Evolutionary conservation across 2,113 vertebrate genomes (phyloP), one percentile per base, ranked within the genome.

Genomic region (Turdus rufiventris): DNA sequence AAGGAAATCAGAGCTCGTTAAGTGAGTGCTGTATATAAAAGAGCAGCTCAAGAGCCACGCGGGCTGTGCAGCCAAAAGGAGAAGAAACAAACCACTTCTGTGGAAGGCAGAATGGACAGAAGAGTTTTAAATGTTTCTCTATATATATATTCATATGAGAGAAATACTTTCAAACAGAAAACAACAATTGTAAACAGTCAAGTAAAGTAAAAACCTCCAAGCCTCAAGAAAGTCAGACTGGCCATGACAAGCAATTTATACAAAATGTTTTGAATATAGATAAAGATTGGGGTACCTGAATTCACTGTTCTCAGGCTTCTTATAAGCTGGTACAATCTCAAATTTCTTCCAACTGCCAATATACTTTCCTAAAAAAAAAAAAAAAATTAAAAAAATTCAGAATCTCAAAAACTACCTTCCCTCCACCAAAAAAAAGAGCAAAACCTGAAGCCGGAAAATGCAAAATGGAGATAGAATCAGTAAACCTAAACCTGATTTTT

Each of bases 381-480:
- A 43, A 45, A 45, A 18, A 43, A 18, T 18, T 18, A 43, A 70
- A 53, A 28, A 51, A 70, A 67, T 74, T 92, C 38, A 78, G 34
- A 83, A 90, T 78, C 61, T 94, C 88, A 36, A 94, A 96, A 88
- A 92, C 75, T 66, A 36, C 47, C n/a, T 84, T 81, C 18, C 45
- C 51, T 70, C 18, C 21, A 54, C 63, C 4, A 8, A 33, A 87
- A 75, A 25, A 89, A 88, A 91, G n/a, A 79, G 26, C 53, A 89
- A 81, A 87, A 48, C 33, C 11, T 56, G 61, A 91, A 56, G 40
- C 6, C 21, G 19, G 34, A 81, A 95, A 93, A 96, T 65, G 63
- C 40, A 95, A 97, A 84, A 95, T 77, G 14, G 50, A 94, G 86
- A 95, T 92, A 97, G 91, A 76, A 93, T 89, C 67, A 61, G 58